Evolutionary conservation across 2,113 vertebrate genomes (phyloP), one percentile per base, ranked within the genome.

Genomic region (Syrmaticus mikado): DNA sequence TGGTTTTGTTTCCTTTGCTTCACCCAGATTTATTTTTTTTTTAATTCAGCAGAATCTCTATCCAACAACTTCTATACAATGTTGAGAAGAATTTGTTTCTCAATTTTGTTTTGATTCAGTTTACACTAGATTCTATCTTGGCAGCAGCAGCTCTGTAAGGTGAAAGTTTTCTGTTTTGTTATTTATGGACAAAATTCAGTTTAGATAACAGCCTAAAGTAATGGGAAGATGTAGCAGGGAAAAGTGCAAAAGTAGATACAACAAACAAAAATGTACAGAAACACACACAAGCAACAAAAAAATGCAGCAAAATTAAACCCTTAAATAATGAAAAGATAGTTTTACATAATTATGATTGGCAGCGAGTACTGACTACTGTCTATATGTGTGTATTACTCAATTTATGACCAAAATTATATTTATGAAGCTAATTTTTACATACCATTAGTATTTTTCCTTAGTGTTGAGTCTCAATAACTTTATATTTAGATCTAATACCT

Each of bases 221-320:
- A 68, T 11, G 2, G 5, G 6, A 89, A 82, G 30, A 76, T n/a
- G 8, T n/a, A 28, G 43, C 24, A 82, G 60, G 53, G 10, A 1
- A 7, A 41, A 57, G 2, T 10, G 6, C 7, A 27, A 75, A 74
- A 55, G 6, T 16, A 30, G 1, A 2, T 34, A 40, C 10, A 13
- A 4, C 6, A n/a, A 68, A 82, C 1, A 36, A 18, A 64, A 11
- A n/a, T 20, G 30, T 20, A n/a, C 8, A 25, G 61, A 3, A 3
- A 62, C 67, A 4, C 3, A 46, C 53, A 30, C 2, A 34, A 52
- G 1, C 1, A 43, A 67, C 1, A 2, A 53, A 28, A 71, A 50
- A 27, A 15, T 1, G 17, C 43, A 67, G 13, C 18, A 38, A 38
- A 20, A 36, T 3, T 32, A 46, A 19, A 1, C 3, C 8, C 1